Percentiles rank a stretch among this genome's conserved stretches.
phyloP scores from a whole-genome alignment of 2,888 invertebrate species.

The Heterodera filipjevi region DNA sequence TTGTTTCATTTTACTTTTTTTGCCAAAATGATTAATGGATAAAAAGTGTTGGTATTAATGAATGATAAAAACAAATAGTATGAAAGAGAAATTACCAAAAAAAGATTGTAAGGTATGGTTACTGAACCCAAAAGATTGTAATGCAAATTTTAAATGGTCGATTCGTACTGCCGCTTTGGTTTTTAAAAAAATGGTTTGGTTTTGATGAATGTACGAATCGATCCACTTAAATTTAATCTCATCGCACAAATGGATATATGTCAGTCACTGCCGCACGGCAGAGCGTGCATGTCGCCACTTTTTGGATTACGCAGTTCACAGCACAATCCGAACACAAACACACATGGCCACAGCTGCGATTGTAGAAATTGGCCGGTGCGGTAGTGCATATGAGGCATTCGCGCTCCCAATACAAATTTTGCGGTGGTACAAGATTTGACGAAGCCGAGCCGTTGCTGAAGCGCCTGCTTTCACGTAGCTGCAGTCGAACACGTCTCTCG shows the following conservation, averaged over 20 bases:
- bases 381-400: neutral
- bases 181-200: neutral
- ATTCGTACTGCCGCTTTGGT: too few relatives aligned
- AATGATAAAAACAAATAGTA: too few relatives aligned
- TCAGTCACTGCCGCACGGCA: neutral
- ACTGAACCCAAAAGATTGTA: too few relatives aligned
- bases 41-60: too few relatives aligned
- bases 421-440: neutral
- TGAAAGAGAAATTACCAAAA: too few relatives aligned
- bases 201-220: neutral
- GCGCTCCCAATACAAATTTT: neutral
- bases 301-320: neutral
- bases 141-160: too few relatives aligned
- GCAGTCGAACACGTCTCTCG: neutral
- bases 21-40: too few relatives aligned
- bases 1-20: too few relatives aligned
- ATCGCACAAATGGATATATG: neutral
- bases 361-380: neutral
- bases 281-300: neutral
- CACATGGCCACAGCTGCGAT: neutral
- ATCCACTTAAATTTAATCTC: neutral
- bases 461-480: neutral
- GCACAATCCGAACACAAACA: neutral
- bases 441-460: neutral
- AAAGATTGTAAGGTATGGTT: too few relatives aligned